Evolutionary conservation across 2,113 vertebrate species (phyloP).

Genomic region (Callionymus lyra): DNA sequence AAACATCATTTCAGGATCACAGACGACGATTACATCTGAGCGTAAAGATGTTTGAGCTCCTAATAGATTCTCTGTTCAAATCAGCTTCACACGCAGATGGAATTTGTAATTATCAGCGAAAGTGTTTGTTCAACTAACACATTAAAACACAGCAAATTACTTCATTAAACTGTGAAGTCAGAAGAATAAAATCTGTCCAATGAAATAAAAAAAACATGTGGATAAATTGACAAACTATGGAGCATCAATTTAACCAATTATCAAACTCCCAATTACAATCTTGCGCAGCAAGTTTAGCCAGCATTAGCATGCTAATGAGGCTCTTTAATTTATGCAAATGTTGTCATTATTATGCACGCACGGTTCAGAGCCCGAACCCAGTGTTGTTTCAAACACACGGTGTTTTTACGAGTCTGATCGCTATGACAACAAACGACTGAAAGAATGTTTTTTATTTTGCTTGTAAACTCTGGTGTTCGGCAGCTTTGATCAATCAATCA

Average conservation of each 20-base stretch:
- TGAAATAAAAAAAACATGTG: too few species aligned
- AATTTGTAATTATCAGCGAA: too few species aligned
- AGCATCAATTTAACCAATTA: slow-evolving; percentile 47
- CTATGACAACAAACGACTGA: slow-evolving; percentile 65
- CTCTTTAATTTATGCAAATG: slow-evolving; percentile 68
- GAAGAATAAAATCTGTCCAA: too few species aligned
- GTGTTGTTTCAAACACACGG: slow-evolving; percentile 58
- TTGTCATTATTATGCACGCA: slow-evolving; percentile 66
- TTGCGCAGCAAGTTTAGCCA: slow-evolving; percentile 40
- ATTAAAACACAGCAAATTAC: too few species aligned
- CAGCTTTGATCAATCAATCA: slow-evolving; percentile 29
- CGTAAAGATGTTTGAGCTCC: too few species aligned
- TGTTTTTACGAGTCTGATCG: slow-evolving; percentile 53
- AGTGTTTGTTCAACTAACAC: too few species aligned
- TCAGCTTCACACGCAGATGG: too few species aligned
- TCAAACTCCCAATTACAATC: slow-evolving; percentile 42
- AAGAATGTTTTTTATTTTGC: slow-evolving; percentile 59
- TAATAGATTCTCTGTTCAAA: too few species aligned
- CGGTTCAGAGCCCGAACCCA: slow-evolving; percentile 64
- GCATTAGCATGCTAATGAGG: slow-evolving; percentile 59
- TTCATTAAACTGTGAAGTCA: too few species aligned
- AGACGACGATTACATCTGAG: too few species aligned
- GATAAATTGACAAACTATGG: slow-evolving; percentile 31
- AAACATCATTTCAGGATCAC: too few species aligned
- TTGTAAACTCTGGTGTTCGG: slow-evolving; percentile 1